Conservation (phyloP, 2,113 vertebrate species). For the Bubo blakistoni region DNA sequence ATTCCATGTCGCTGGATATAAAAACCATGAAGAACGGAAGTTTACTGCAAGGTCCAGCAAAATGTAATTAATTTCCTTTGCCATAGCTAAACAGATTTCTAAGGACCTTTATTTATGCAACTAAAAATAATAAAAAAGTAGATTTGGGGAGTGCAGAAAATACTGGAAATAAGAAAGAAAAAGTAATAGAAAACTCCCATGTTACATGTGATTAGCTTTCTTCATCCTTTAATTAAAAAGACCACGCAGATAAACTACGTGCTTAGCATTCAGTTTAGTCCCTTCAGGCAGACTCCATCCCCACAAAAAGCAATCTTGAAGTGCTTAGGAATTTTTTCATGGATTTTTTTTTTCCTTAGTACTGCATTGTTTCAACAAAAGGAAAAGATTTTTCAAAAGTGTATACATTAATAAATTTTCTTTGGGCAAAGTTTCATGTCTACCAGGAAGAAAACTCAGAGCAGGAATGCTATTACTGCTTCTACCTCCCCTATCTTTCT, state of each 20-base stretch:
- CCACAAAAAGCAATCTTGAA: neutral
- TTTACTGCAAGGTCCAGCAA: neutral
- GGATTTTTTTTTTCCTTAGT: neutral
- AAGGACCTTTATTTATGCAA: neutral
- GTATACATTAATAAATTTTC: neutral
- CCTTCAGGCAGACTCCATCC: neutral
- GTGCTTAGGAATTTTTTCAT: neutral
- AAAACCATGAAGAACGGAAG: neutral
- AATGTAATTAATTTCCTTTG: neutral
- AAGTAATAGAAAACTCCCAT: neutral
- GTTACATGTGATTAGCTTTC: neutral
- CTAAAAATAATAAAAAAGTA: neutral
- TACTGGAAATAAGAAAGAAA: neutral
- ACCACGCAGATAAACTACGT: neutral
- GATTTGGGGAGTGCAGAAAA: accelerated
- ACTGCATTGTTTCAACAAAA: neutral
- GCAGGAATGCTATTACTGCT: neutral
- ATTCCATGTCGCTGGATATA: neutral
- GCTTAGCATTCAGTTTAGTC: neutral
- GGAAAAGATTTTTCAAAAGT: neutral
- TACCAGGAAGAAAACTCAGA: neutral
- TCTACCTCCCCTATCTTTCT: neutral
- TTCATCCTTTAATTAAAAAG: neutral
- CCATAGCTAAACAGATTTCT: neutral
- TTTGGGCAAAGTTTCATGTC: neutral